Percentiles rank a stretch among this genome's conserved stretches.
Evolutionary conservation across 2,113 vertebrate species (phyloP).

Genomic region (Clarias macrocephalus): DNA sequence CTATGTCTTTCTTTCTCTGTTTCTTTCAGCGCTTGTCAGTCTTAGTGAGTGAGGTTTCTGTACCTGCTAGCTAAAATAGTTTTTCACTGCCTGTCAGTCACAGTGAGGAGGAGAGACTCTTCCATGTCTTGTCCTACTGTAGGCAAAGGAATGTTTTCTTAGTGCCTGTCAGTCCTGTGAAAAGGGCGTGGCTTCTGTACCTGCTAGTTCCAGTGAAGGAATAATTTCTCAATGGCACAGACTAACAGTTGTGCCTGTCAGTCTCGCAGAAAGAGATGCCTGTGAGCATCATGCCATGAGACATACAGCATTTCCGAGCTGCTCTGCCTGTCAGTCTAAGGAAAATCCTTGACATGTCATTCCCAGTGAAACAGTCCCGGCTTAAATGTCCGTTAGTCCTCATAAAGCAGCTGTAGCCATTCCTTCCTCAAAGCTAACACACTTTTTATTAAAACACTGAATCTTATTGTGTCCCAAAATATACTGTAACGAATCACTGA

Average conservation of each 20-base stretch:
- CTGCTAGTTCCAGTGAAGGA: not conserved
- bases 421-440: not conserved
- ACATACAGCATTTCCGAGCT: too few relatives aligned
- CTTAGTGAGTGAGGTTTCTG: not conserved
- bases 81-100: not conserved
- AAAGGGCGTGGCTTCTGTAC: not conserved
- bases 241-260: not conserved
- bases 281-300: not conserved
- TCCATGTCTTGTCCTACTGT: not conserved
- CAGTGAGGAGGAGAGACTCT: not conserved
- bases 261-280: not conserved
- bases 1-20: not conserved
- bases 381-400: not conserved
- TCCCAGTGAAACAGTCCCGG: not conserved
- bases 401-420: not conserved
- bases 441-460: not conserved
- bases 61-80: not conserved
- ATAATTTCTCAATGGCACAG: not conserved
- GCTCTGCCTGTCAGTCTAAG: not conserved
- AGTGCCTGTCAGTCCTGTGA: not conserved
- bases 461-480: not conserved
- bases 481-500: conserved; percentile 13
- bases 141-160: not conserved
- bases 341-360: not conserved
- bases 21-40: not conserved